Evolutionary conservation across 2,888 invertebrate genomes (phyloP), one percentile per base, ranked within the genome.

Genomic region (Lysandra bellargus): DNA sequence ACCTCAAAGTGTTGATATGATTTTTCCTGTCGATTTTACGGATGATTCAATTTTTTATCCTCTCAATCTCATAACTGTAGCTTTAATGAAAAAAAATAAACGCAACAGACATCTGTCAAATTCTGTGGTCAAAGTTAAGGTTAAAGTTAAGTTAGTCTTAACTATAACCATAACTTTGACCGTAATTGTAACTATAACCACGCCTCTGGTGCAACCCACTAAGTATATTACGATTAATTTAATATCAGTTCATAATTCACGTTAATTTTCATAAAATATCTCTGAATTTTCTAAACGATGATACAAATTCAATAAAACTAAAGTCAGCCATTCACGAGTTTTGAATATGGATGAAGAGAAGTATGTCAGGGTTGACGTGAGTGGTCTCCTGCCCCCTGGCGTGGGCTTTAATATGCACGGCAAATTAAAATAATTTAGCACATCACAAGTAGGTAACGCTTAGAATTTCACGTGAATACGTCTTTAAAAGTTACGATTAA

Each of bases 351-450:
- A 69, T 69, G 33, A 4, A 23, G 64, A 12, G 4, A 64, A 30
- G 30, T 37, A 37, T 69, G 69, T 69, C 69, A 69, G 9, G 69
- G 69, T 69, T 14, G 33, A 14, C 69, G n/a, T 33, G 2, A 69
- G 69, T 12, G 2, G 2, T 37, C 69, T 33, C 69, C 69, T 69
- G 14, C 1, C 69, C 69, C 14, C 9, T 23, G 64, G 33, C 69
- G 37, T 69, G 69, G 33, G 12, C 1, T 69, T 69, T 69, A 69
- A 69, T 69, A 69, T 69, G 69, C 69, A 37, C 17, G 33, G 69
- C 12, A 69, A 69, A 69, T 69, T 69, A 37, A 69, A 69, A 69
- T 69, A 69, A 69, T 69, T 69, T 37, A 37, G 69, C 69, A 17
- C 69, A 69, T 69, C 33, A 69, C 14, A 33, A 37, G 69, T 69